Evolutionary conservation across 2,888 invertebrate species (phyloP).

Genomic region (Pasiphila rectangulata): DNA sequence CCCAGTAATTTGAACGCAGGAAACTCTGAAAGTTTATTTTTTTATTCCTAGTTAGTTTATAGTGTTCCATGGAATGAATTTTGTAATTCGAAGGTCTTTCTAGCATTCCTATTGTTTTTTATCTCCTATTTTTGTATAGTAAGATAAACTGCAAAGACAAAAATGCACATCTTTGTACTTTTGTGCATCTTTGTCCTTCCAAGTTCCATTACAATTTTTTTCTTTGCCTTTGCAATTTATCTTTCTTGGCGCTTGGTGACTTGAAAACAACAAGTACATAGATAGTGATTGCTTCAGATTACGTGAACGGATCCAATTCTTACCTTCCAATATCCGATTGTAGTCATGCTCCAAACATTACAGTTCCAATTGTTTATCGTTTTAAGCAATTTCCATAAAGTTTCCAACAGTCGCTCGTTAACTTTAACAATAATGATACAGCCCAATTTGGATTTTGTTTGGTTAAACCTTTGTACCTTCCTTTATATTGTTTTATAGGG

Average conservation of each 20-base stretch:
- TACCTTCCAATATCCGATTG: slow-evolving; percentile 10
- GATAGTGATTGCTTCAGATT: slow-evolving; percentile 1
- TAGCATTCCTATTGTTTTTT: too few species aligned
- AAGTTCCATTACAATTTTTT: not conserved
- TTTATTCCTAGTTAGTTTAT: slow-evolving; percentile 3
- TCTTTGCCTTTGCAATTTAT: not conserved
- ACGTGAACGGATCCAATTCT: slow-evolving; percentile 11
- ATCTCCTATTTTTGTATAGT: too few species aligned
- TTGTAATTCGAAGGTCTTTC: too few species aligned
- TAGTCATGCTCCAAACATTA: slow-evolving; percentile 17
- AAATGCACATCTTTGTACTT: too few species aligned
- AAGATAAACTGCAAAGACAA: too few species aligned
- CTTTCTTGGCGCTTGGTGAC: not conserved
- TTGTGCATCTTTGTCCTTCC: too few species aligned
- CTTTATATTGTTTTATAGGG: too few species aligned
- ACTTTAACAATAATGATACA: slow-evolving; percentile 9
- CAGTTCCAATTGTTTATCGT: slow-evolving; percentile 17
- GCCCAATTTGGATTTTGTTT: slow-evolving; percentile 1
- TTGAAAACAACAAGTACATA: slow-evolving; percentile 1
- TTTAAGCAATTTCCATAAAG: slow-evolving; percentile 22
- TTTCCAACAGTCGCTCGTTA: slow-evolving; percentile 16
- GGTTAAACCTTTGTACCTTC: not conserved
- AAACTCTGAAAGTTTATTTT: slow-evolving; percentile 2
- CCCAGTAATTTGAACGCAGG: slow-evolving; percentile 1
- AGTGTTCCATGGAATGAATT: not conserved